Base-by-base conservation (phyloP, 2,888 invertebrate genomes). In the Sinelater perroti region DNA sequence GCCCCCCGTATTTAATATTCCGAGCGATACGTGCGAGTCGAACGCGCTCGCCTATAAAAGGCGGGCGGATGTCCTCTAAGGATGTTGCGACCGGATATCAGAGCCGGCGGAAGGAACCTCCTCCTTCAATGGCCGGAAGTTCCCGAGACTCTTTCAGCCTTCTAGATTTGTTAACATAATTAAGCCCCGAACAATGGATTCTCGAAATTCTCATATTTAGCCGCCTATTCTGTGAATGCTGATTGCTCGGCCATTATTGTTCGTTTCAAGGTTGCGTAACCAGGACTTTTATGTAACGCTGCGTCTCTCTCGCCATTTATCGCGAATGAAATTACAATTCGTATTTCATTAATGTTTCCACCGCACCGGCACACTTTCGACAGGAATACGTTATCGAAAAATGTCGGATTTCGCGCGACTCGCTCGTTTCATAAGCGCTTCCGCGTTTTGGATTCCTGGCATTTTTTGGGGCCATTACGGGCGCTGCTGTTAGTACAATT, bases 61-160 rank as follows among this genome's bases (percentile, higher is more conserved):
- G 62, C 50, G 59, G 61, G 59, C 64, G 64, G 64, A 64, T 64
- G 64, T 56, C 60, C 54, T 62, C 50, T 58, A 57, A 64, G 64
- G 64, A 64, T 64, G 64, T 64, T 58, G 56, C 47, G 56, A 61
- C 62, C 64, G 64, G 64, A 64, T 62, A 62, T 62, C 56, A 61
- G 50, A 64, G 47, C 58, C 63, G 61, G 60, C 64, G 62, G 62
- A 62, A 62, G 62, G 57, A 62, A 61, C 61, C 56, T 57, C 55
- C 53, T 54, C 62, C 62, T 57, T 62, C 62, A 62, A 60, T 62
- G 62, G 62, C 64, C 56, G 64, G 64, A 64, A 64, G 62, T 64
- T 64, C 62, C 56, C 64, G 62, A 64, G 64, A 64, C 64, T 63
- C 56, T 56, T 45, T 51, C 44, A 45, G 59, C 50, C 60, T 60